Conservation (phyloP, 2,797 vertebrate species). For the Philypnodon macrostomus region DNA sequence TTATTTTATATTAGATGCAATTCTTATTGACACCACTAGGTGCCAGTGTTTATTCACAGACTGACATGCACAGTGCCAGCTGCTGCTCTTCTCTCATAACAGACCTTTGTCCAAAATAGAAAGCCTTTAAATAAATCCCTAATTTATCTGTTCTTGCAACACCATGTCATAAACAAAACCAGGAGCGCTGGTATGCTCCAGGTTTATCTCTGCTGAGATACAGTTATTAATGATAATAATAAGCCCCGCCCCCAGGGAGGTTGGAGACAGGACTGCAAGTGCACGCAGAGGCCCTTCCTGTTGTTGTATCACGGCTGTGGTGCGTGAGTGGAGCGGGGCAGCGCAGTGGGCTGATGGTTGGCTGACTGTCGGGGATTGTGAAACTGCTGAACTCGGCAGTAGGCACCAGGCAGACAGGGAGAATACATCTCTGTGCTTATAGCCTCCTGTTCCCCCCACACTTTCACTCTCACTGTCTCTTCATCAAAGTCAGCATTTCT, state of each 20-base stretch:
- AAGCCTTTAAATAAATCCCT: slow-evolving; percentile 75
- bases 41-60: slow-evolving; percentile 54
- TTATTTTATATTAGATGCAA: neutral
- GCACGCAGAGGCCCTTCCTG: slow-evolving; percentile 71
- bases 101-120: slow-evolving; percentile 76
- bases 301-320: slow-evolving; percentile 64
- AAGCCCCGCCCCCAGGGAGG: slow-evolving; percentile 66
- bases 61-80: slow-evolving; percentile 13
- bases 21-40: slow-evolving; percentile 53
- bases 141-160: slow-evolving; percentile 76
- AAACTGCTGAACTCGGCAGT: slow-evolving; percentile 82
- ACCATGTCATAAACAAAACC: slow-evolving; percentile 74
- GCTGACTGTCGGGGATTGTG: slow-evolving; percentile 72
- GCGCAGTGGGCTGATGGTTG: slow-evolving; percentile 56
- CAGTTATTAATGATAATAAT: slow-evolving; percentile 75
- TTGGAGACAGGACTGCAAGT: slow-evolving; percentile 70
- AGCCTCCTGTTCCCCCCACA: slow-evolving; percentile 53
- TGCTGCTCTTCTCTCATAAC: slow-evolving; percentile 37
- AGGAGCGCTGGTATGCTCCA: slow-evolving; percentile 74
- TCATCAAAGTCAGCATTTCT: slow-evolving; percentile 55
- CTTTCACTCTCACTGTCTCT: slow-evolving; percentile 52
- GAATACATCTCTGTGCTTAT: slow-evolving; percentile 68
- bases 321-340: slow-evolving; percentile 68
- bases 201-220: slow-evolving; percentile 74
- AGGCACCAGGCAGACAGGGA: slow-evolving; percentile 55